phyloP scores from a whole-genome alignment of 2,113 vertebrate genomes.

The Pteruthius melanotis region DNA sequence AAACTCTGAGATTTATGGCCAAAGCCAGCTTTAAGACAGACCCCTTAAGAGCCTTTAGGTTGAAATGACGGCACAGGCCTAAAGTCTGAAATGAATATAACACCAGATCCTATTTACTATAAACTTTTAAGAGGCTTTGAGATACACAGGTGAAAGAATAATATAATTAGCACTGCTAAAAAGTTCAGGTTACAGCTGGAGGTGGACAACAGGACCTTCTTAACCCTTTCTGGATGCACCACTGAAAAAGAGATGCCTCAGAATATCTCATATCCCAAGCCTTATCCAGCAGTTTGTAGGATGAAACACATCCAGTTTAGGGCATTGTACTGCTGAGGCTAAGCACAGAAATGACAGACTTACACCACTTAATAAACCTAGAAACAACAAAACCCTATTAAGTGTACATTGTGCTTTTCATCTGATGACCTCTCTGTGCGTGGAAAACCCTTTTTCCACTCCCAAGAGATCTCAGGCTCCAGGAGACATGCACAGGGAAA shows the following conservation, averaged over 20 bases:
- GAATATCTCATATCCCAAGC: not conserved
- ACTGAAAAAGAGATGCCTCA: not conserved
- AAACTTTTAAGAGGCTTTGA: not conserved
- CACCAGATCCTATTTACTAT: not conserved
- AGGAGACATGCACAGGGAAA: not conserved
- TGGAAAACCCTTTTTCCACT: not conserved
- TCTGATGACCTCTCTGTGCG: not conserved
- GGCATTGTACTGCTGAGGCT: not conserved
- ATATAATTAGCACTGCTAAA: not conserved
- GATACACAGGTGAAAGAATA: not conserved
- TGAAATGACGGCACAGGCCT: not conserved
- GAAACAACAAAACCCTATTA: not conserved
- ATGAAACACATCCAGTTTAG: not conserved
- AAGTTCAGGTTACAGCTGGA: not conserved
- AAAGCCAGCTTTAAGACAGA: not conserved
- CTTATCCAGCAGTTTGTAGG: not conserved
- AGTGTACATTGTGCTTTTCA: fast-evolving
- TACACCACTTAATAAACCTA: not conserved
- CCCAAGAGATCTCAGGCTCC: not conserved
- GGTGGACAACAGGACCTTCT: not conserved
- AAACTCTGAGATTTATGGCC: not conserved
- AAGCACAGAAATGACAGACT: not conserved
- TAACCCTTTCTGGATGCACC: not conserved
- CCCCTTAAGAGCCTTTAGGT: not conserved
- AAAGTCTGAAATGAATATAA: not conserved